Evolutionary conservation across 2,888 invertebrate genomes (phyloP), one percentile per base, ranked within the genome.

Genomic region (Pseudococcus viburni): DNA sequence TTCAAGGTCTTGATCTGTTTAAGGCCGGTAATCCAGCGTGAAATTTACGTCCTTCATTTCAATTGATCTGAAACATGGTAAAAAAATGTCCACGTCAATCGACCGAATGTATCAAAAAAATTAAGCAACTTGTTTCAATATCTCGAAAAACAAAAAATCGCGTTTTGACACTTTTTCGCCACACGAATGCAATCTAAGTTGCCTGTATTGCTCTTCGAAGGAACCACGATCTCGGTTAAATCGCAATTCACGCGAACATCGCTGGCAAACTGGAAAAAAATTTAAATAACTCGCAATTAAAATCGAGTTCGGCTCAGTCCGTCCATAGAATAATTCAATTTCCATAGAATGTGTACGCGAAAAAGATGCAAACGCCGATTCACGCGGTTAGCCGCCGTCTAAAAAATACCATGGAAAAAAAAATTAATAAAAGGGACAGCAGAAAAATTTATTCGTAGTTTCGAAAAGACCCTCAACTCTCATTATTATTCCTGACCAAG

Each of bases 401-500:
- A 55, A 59, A 85, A 85, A 85, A 85, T 59, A 22, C 39, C 73
- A 6, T 42, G 26, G 19, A 46, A 22, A 51, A 68, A 86, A 86
- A 86, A 86, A 86, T 86, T 86, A 68, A 73, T 68, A 86, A 73
- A 68, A 86, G 26, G 73, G 46, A 19, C 46, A 73, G 73, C 68
- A 39, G 22, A 73, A 73, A 86, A 86, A 86, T 86, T 86, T 73
- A 68, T 86, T 86, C 73, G 64, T 9, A 86, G 46, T 86, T 73
- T 73, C 73, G 73, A 86, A 48, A 22, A 73, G 73, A 73, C 86
- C 73, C 68, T 73, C 12, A 48, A 86, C 46, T 68, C 86, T 86
- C 86, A 86, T 86, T 86, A 86, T 86, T 86, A 86, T 86, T 86
- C 86, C 73, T 86, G 86, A 86, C 86, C 86, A 86, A 86, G 26